Base-by-base conservation (phyloP, 2,113 vertebrate genomes). In the Austrofundulus limnaeus region DNA sequence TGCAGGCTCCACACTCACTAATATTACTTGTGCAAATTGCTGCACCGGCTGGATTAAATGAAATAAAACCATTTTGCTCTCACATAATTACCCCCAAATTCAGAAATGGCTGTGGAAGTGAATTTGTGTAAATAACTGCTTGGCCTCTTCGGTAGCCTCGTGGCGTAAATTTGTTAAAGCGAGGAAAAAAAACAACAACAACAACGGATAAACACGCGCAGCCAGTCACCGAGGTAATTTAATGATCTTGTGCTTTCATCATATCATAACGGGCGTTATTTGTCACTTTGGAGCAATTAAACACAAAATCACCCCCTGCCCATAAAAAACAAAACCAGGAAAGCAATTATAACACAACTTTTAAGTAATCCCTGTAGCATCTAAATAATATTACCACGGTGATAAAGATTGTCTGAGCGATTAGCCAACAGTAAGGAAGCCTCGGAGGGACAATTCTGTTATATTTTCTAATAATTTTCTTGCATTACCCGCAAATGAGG, bases 201-300 rank as follows among this genome's bases (percentile, higher is more conserved):
- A 3, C 12, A 79, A 81, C 50, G 43, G 87, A 91, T 83, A 87
- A 85, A 84, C 74, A 86, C 80, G 77, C 63, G 59, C 85, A 81
- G 90, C 82, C 72, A 64, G 77, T 84, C 64, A 82, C 85, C 21
- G 47, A 75, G 60, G 83, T 87, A 90, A 91, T 92, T 92, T 90
- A 92, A 92, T 92, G 91, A 92, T 92, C 89, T 84, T 78, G 82
- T 76, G 77, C 90, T 92, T 90, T 91, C 89, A 92, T 92, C 91
- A 91, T 91, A 90, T 91, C 88, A 77, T 87, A 89, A 83, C 74
- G 68, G 80, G 85, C 82, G 84, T 92, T 90, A 91, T 90, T 84
- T 91, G 90, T 92, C 91, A 91, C 90, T 88, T 91, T 72, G 84
- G 89, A 87, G 86, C 91, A 92, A 92, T 93, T 91, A 93, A 90